A percentile compares a stretch with the other conserved stretches of the same genome.
These are phyloP conservation scores for Clarias pachynema DNA, from an alignment of 2,797 vertebrate genomes.

Conservation along the genomic window DNA sequence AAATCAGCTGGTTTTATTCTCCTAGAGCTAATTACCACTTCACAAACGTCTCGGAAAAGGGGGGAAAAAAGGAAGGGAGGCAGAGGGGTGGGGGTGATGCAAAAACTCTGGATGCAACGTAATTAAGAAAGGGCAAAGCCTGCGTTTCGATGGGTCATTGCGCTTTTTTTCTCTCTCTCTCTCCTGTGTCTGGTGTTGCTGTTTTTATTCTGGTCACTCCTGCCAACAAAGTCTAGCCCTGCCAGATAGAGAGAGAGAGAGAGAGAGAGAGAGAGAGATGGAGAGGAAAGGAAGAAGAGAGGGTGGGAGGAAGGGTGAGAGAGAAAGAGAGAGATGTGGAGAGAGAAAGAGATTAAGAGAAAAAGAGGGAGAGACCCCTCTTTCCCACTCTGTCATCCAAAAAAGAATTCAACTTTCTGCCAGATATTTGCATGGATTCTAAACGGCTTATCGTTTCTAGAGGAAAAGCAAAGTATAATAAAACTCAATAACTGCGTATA, in stretches of 20 bases:
- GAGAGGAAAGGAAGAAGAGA: conserved; percentile 24
- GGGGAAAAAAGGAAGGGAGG: conserved; percentile 55
- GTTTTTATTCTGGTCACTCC: conserved; percentile 86
- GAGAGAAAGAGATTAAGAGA: background rate
- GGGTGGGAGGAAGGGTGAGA: conserved; percentile 28
- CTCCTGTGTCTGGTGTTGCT: conserved; percentile 77
- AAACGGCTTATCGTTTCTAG: conserved; percentile 65
- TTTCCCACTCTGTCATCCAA: conserved; percentile 66
- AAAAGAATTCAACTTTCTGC: conserved; percentile 74
- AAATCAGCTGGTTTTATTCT: conserved; percentile 92
- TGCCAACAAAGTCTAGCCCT: conserved; percentile 82
- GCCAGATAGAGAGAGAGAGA: conserved; percentile 75
- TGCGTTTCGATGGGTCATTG: conserved; percentile 77
- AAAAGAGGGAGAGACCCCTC: conserved; percentile 39
- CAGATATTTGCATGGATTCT: conserved; percentile 76
- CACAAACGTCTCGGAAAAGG: conserved; percentile 70
- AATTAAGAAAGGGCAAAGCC: conserved; percentile 83
- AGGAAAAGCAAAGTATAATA: conserved; percentile 36
- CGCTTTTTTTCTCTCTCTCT: conserved; percentile 70
- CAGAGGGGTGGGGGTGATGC: background rate
- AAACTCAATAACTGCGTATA: conserved; percentile 31
- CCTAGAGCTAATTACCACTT: conserved; percentile 86
- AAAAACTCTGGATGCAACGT: conserved; percentile 75
- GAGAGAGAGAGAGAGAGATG: conserved; percentile 44
- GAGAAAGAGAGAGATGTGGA: background rate